Conservation (phyloP, 2,888 invertebrate genomes). For the Baronia brevicornis region DNA sequence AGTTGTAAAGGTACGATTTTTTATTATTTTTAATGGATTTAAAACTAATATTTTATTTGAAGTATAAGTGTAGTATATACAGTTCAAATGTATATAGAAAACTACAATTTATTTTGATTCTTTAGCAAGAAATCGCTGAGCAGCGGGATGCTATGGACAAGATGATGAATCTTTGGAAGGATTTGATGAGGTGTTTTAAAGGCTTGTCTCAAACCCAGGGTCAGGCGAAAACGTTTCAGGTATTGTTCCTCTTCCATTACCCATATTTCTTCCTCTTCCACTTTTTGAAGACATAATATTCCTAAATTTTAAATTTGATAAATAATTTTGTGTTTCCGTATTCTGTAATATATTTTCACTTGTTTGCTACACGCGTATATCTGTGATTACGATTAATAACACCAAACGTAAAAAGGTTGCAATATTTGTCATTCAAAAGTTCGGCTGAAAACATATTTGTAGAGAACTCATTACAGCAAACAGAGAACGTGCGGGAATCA, state of each 20-base stretch:
- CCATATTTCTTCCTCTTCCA: neutral
- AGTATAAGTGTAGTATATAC: too few relatives aligned
- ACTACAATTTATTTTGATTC: neutral
- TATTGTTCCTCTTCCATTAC: constrained; percentile 22
- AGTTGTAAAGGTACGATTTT: constrained; percentile 49
- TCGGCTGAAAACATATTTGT: too few relatives aligned
- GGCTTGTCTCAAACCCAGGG: constrained; percentile 45
- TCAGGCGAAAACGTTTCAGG: constrained; percentile 41
- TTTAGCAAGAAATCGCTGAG: constrained; percentile 63
- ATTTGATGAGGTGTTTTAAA: constrained; percentile 66
- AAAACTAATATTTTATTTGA: neutral
- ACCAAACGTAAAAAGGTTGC: too few relatives aligned
- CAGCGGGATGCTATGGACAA: constrained; percentile 69
- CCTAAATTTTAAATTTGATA: too few relatives aligned
- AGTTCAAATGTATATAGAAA: too few relatives aligned
- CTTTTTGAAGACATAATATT: too few relatives aligned
- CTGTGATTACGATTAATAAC: too few relatives aligned
- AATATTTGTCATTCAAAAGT: too few relatives aligned
- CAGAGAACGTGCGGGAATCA: constrained; percentile 48
- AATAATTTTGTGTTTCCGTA: too few relatives aligned
- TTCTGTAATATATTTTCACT: too few relatives aligned
- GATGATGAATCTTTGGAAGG: constrained; percentile 70
- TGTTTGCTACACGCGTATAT: too few relatives aligned
- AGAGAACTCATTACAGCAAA: constrained; percentile 47
- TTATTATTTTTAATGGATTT: neutral